Evolutionary conservation across 2,797 vertebrate species (phyloP).

Genomic region (Rhabdomys pumilio): DNA sequence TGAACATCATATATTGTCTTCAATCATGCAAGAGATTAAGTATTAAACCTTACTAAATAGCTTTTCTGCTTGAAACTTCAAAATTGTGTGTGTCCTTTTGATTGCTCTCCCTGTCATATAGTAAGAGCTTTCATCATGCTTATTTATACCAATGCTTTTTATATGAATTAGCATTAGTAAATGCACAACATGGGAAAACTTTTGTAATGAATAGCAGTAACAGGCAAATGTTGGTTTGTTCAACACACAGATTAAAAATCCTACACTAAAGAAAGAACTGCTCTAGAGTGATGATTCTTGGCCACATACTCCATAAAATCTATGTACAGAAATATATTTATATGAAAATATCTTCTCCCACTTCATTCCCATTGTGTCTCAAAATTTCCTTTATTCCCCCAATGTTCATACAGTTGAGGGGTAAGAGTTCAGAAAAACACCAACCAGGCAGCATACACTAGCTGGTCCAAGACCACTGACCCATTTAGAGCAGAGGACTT

Average conservation of each 20-base stretch:
- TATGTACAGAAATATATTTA: conserved; percentile 55
- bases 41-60: background rate
- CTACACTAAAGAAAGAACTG: background rate
- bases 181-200: background rate
- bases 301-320: background rate
- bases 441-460: background rate
- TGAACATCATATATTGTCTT: background rate
- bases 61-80: background rate
- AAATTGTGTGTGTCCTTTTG: background rate
- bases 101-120: background rate
- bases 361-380: background rate
- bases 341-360: background rate
- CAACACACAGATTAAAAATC: background rate
- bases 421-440: conserved; percentile 44
- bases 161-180: background rate
- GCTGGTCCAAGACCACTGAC: background rate
- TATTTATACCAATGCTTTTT: background rate
- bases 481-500: background rate
- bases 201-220: background rate
- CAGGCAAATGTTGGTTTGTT: background rate
- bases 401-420: conserved; percentile 37
- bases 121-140: background rate
- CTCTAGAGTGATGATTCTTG: background rate
- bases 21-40: background rate
- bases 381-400: background rate